Base-by-base conservation (phyloP, 2,888 invertebrate species). In the Scaptomyza tumidula region DNA sequence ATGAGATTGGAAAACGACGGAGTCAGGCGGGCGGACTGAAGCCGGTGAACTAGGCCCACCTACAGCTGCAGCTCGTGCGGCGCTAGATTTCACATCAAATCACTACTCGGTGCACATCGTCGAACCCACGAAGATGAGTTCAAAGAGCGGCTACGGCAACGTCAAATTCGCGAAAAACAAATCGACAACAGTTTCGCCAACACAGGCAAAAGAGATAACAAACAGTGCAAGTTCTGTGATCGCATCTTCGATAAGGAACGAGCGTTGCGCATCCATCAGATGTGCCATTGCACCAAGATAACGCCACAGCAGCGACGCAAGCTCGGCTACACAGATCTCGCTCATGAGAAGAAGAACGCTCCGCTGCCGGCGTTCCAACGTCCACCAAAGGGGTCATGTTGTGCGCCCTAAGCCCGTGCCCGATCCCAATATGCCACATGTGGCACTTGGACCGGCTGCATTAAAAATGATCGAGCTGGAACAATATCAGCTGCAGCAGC, bases 271-370 rank as follows among this genome's bases (percentile, higher is more conserved):
- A 88, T 85, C 11, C 85, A 85, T 27, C 88, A 77, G 61, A 9
- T 85, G 70, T 66, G 77, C 62, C 71, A 85, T 48, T 85, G 85
- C 71, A 77, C 50, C 44, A 88, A 85, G 65, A 85, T 85, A 31
- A 57, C 79, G 16, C 88, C 88, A 10, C 77, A 80, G 52, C 65
- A 72, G 62, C 80, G 87, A 0, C 88, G 85, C 63, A 86, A 75
- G 6, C 52, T 85, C 9, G 70, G 58, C 62, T 85, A 63, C 49
- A 88, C 87, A 2, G 85, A 85, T 37, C 45, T 88, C 44, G 69
- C 68, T 27, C 85, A 85, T 49, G 81, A 84, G 60, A 88, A 88
- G 62, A 88, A 88, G 67, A 75, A 77, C 13, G 56, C 79, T 0
- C 88, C 85, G 29, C 45, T 85, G 71, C 88, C 84, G 0, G 66